Evolutionary conservation across 2,888 invertebrate species (phyloP), one percentile per base, ranked within the genome.

Genomic region (Linyphia triangularis): DNA sequence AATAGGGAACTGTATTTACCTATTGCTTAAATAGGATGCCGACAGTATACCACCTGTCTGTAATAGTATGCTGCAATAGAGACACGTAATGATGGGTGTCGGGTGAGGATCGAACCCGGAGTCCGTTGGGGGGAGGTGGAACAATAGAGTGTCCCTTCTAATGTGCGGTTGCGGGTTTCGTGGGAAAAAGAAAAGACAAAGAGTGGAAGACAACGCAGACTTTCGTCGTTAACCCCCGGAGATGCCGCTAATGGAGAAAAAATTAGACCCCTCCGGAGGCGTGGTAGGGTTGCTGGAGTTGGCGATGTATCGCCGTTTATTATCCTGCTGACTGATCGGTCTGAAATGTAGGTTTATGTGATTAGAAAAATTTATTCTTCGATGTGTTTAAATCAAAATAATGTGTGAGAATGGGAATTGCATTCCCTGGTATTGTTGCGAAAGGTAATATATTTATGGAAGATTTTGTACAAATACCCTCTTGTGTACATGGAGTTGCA

Each of bases 161-260:
- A 85, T 85, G 78, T 85, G 85, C 72, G 85, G 85, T 85, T 85
- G 33, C 61, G 43, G 65, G 33, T 61, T 72, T 51, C 85, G 85
- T 85, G 85, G 85, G 85, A 84, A 85, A 70, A 57, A 59, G 40
- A 85, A 72, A 30, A 70, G 28, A 61, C 40, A 30, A 61, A 37
- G 51, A 26, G 24, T 16, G 57, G 30, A 37, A 22, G 24, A 16
- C 30, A n/a, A n/a, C n/a, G n/a, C n/a, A 51, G 78, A 61, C 22
- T 78, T 70, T 78, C 70, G 78, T 79, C 51, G n/a, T 85, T 61
- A 72, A 40, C n/a, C 24, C 30, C 33, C 43, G 37, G 51, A 37
- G 51, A 43, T 16, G 61, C 37, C 40, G 26, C 78, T 85, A 85
- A 85, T 85, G 78, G 78, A 9, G 24, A 70, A 79, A 79, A 85